Evolutionary conservation across 2,113 vertebrate species (phyloP), one percentile per base, ranked within the genome.

Genomic region (Pheucticus melanocephalus): DNA sequence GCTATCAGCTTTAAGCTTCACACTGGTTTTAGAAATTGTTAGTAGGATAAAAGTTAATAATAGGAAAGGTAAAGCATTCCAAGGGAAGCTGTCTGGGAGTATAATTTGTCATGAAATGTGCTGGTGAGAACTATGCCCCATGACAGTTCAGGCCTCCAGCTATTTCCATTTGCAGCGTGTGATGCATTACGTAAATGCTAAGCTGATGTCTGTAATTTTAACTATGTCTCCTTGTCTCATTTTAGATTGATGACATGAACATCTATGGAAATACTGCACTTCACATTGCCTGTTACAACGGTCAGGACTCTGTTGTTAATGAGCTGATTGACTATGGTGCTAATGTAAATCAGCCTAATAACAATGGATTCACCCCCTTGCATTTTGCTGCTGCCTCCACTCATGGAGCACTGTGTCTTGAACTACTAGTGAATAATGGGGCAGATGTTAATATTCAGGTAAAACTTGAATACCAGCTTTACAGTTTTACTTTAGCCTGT

Each of bases 361-460:
- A 99, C 96, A 99, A 98, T 20, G 99, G 99, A 91, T 99, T 99
- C 97, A 99, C 99, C 19, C 99, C 99, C 25, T 96, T 99, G 97
- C 99, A 99, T 97, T 99, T 99, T 35, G 99, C 99, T 45, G 99
- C 99, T 13, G 99, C 99, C 47, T 99, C 99, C 89, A 99, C 98
- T 3, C 99, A 99, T 0, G 99, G 99, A 72, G 99, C 99, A 15
- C 97, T 99, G 91, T 99, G 99, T 96, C 98, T 99, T 80, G 99
- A 99, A 93, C 98, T 99, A 47, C 97, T 99, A 28, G 99, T 99
- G 83, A 99, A 99, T 97, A 99, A 99, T 5, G 99, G 99, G 57
- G 99, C 99, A 1, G 99, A 99, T 21, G 99, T 99, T 85, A 99
- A 99, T 73, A 97, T 99, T 35, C 99, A 99, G 99, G 99, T 99